These are phyloP conservation scores for Pangasius macronema DNA, from an alignment of 2,797 vertebrate genomes.

Conservation along the genomic window DNA sequence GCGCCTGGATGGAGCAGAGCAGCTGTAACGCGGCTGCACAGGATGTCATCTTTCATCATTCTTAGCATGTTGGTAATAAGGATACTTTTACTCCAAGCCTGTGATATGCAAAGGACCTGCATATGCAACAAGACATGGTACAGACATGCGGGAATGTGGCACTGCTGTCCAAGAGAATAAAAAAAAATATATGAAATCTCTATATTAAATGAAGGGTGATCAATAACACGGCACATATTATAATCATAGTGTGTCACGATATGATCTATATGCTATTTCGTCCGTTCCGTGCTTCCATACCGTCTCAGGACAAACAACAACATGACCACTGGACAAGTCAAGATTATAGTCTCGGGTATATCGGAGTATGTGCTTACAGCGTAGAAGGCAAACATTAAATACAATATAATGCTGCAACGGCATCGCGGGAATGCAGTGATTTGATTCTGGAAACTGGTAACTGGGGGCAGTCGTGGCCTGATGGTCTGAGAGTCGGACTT, in stretches of 20 bases:
- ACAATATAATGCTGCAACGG: neutral
- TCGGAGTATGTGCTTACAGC: neutral
- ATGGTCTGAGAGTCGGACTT: too few relatives aligned
- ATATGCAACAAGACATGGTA: too few relatives aligned
- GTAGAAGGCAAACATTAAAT: neutral
- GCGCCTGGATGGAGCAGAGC: neutral
- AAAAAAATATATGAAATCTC: neutral
- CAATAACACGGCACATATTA: neutral
- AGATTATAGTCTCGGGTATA: neutral
- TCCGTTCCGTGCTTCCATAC: neutral
- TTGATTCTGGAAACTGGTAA: neutral
- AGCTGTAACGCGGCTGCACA: neutral
- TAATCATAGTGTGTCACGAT: neutral
- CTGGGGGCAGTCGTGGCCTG: too few relatives aligned
- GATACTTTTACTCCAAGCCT: neutral
- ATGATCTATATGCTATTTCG: neutral
- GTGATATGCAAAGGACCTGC: neutral
- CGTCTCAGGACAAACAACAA: neutral
- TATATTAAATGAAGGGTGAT: neutral
- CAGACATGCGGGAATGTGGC: neutral
- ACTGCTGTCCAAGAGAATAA: neutral
- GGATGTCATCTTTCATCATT: neutral
- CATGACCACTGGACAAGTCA: neutral
- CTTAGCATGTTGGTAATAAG: neutral
- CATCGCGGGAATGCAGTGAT: neutral